Evolutionary conservation across 1,140 invertebrate species (phyloP), one percentile per base, ranked within the genome.

Genomic region (Agraylea sexmaculata): DNA sequence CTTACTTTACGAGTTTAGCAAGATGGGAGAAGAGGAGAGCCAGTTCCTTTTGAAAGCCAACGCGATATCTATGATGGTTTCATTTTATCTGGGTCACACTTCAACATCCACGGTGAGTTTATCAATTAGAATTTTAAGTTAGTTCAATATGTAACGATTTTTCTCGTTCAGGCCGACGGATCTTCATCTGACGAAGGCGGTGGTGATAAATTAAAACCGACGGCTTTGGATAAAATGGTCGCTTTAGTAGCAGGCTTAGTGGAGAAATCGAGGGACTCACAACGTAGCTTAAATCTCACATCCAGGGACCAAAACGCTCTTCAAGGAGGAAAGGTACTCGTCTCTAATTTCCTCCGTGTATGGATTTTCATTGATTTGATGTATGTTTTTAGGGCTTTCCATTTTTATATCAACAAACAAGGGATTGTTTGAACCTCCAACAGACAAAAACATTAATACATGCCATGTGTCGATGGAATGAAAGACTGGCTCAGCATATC

Each of bases 221-320:
- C 84, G 1, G 89, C 89, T 0, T 62, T 94, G n/a, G 90, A 93
- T 58, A 94, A 94, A 65, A 94, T 94, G 90, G 89, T 95, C 32
- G 83, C 86, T 5, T 60, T 94, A 4, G 81, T 92, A 19, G 85
- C 87, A 3, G 75, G 80, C 1, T 68, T 94, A 19, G 86, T 93
- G 16, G 90, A 94, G 56, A 80, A 86, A 40, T 90, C 87, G 18
- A 65, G 89, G 12, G 82, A 82, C 42, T 68, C 80, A 5, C 75
- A 80, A 61, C 80, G 68, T 44, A 72, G 77, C 41, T 64, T 93
- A 4, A 73, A 80, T n/a, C 59, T 93, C 4, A 80, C 78, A 2
- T 70, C 78, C 2, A 76, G 76, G 40, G 89, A 94, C 60, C 78
- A 85, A 18, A 80, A 75, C 49, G 80, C 85, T 3, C 74, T 93